Evolutionary conservation across 2,797 vertebrate species (phyloP), one percentile per base, ranked within the genome.

Genomic region (Pangasius djambal): DNA sequence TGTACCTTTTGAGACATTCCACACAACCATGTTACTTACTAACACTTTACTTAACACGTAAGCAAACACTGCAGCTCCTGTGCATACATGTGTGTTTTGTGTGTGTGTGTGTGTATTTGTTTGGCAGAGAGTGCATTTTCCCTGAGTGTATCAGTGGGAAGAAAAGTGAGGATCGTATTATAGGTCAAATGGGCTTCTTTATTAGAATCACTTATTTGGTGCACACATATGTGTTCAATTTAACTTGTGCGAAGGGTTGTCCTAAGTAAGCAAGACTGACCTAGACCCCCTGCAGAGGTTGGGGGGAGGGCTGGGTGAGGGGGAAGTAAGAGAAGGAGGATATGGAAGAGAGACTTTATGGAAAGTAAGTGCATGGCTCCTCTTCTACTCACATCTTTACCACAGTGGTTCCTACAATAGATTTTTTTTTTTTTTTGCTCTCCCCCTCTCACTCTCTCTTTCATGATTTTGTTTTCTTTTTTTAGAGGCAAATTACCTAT

Each of bases 1-100:
- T 48, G 37, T 89, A 86, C 74, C 75, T 86, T 65, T 59, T 79
- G 88, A 88, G 86, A 89, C 82, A 87, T 91, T 91, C 87, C 88
- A 86, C 89, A 92, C 89, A 79, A 70, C 75, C 70, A 72, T 90
- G 91, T 88, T 89, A 90, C 82, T 91, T 83, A 88, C 85, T 65
- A 74, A 78, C 13, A 78, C 86, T 85, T 83, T 63, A 83, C 50
- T 82, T 86, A 86, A 87, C 90, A 91, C 86, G 31, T 85, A 90
- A 75, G 88, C 85, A 89, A 61, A 57, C 87, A 72, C 52, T 67
- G 55, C 87, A 89, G 70, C 87, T 90, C 37, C 55, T 88, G 50
- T 88, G 74, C 77, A 69, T 61, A 44, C 61, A 18, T 72, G 31
- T 72, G 69, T 72, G 16, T 67, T 44, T n/a, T 79, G 50, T 79